Percentiles rank a stretch among this genome's conserved stretches.
Evolutionary conservation across 2,113 vertebrate species (phyloP).

Genomic region (Calypte anna): DNA sequence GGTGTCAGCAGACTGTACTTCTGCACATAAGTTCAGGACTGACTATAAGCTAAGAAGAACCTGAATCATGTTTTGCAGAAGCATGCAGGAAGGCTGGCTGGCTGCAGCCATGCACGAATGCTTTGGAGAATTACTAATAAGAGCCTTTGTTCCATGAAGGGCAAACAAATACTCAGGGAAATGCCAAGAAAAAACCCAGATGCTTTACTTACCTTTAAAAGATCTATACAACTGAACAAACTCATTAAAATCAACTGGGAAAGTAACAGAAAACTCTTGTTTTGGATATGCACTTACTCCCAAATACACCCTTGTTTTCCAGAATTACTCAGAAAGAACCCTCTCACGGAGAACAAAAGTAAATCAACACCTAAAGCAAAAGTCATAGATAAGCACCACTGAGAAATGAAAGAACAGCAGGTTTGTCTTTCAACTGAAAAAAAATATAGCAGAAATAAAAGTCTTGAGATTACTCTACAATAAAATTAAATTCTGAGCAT

Average conservation of each 20-base stretch:
- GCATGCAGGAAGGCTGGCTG: not conserved
- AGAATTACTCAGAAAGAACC: not conserved
- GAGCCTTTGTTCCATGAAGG: not conserved
- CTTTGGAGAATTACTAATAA: not conserved
- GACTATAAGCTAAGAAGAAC: not conserved
- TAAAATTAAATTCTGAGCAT: not conserved
- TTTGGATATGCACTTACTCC: not conserved
- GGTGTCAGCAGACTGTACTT: not conserved
- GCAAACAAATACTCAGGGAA: not conserved
- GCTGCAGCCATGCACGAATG: not conserved
- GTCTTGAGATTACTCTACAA: not conserved
- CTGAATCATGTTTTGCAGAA: not conserved
- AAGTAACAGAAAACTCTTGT: not conserved
- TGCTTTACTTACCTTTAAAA: conserved; percentile 13
- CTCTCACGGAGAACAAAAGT: not conserved
- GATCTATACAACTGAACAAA: not conserved
- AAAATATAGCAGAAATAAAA: not conserved
- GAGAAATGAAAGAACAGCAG: not conserved
- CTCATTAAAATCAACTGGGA: not conserved
- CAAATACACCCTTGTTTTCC: not conserved
- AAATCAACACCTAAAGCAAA: not conserved
- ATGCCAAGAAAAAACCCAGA: conserved; percentile 3
- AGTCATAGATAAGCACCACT: not conserved
- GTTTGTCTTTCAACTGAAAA: not conserved
- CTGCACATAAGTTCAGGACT: not conserved